Evolutionary conservation across 92 coral and sea anemone genomes (phyloP).

Genomic region (Porites divaricata): DNA sequence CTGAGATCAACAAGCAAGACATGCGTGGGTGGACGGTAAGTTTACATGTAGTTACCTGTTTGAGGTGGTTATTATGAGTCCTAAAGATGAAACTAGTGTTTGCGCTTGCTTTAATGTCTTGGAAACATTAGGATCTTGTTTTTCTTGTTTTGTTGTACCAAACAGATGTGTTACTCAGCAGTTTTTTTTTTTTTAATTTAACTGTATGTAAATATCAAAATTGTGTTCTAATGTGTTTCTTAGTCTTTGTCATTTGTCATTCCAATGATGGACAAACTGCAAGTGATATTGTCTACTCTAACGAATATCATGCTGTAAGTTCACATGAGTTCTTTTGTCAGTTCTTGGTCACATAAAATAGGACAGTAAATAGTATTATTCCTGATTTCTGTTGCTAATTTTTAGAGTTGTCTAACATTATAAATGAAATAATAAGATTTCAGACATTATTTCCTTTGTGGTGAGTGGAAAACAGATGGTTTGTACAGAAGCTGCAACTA

Average conservation of each 20-base stretch:
- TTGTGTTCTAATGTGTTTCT: neutral
- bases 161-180: too few species aligned
- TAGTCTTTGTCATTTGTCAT: conserved; percentile 93
- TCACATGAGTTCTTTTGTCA: neutral
- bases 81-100: too few species aligned
- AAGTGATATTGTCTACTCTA: conserved; percentile 91
- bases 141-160: too few species aligned
- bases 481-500: conserved; percentile 28
- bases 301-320: conserved; percentile 85
- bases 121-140: too few species aligned
- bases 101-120: neutral
- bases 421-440: conserved; percentile 34
- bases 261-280: conserved; percentile 93
- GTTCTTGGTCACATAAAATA: neutral
- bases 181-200: too few species aligned
- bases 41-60: neutral
- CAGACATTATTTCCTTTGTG: conserved; percentile 45
- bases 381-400: neutral
- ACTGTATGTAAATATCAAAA: too few species aligned
- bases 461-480: conserved; percentile 60
- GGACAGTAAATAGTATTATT: neutral
- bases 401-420: neutral
- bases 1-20: conserved; percentile 92
- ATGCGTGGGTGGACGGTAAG: conserved; percentile 97
- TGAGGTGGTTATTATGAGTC: neutral